A percentile compares a stretch with the other conserved stretches of the same genome.
These are phyloP conservation scores for Polyploca ridens DNA, from an alignment of 2,888 invertebrate species.

Conservation along the genomic window DNA sequence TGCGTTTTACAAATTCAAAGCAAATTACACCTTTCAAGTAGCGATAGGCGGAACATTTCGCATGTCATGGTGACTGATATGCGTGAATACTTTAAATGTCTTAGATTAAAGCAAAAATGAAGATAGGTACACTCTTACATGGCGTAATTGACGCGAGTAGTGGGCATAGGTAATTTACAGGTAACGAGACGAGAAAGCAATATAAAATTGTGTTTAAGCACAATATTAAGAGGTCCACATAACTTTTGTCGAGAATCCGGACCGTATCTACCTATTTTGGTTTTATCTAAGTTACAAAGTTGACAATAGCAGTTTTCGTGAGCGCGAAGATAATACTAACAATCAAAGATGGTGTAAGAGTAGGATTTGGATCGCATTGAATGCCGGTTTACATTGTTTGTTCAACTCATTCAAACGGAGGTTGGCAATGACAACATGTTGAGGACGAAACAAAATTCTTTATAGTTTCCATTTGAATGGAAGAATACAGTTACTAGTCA, in stretches of 20 bases:
- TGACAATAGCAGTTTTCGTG: not conserved
- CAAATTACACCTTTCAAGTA: not conserved
- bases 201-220: too few relatives aligned
- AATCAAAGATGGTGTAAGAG: not conserved
- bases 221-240: too few relatives aligned
- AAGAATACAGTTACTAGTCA: not conserved
- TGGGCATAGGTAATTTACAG: too few relatives aligned
- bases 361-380: not conserved
- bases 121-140: too few relatives aligned
- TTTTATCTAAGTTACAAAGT: too few relatives aligned
- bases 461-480: not conserved
- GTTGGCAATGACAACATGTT: conserved; percentile 1
- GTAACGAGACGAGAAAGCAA: too few relatives aligned
- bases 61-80: not conserved
- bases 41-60: not conserved
- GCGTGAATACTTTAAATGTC: too few relatives aligned
- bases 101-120: too few relatives aligned
- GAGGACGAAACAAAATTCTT: conserved; percentile 2
- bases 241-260: too few relatives aligned
- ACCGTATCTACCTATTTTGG: too few relatives aligned
- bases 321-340: not conserved
- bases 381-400: not conserved
- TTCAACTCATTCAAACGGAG: not conserved
- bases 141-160: too few relatives aligned
- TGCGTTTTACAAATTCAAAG: not conserved